Percentiles rank a stretch among this genome's conserved stretches.
Evolutionary conservation across 2,113 vertebrate species (phyloP).

Genomic region (Sinosuthora webbiana): DNA sequence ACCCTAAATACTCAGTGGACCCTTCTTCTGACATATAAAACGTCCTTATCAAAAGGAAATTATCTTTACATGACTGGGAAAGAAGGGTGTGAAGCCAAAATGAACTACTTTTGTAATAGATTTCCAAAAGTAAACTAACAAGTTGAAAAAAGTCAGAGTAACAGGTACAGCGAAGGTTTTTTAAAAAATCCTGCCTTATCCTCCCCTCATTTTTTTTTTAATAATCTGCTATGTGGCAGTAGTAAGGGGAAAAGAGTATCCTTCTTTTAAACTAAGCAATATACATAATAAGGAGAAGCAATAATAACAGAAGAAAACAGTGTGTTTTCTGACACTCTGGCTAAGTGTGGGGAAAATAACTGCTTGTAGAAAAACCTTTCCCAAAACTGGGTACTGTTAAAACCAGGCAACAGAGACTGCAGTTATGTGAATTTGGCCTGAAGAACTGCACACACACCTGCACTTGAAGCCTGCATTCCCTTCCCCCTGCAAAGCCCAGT

Average conservation of each 20-base stretch:
- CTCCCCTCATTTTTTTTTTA: not conserved
- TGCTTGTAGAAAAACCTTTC: not conserved
- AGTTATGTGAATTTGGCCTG: accelerated
- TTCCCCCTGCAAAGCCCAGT: accelerated
- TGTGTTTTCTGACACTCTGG: not conserved
- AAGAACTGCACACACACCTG: not conserved
- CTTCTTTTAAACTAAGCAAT: not conserved
- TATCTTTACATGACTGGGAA: not conserved
- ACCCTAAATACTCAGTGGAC: not conserved
- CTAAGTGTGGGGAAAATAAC: not conserved
- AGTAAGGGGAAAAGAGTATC: not conserved
- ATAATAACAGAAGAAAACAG: not conserved
- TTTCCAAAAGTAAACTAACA: not conserved
- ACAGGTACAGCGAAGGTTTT: not conserved
- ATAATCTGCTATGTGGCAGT: not conserved
- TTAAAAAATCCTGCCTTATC: accelerated
- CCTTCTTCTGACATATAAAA: not conserved
- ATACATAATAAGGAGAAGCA: not conserved
- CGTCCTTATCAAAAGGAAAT: not conserved
- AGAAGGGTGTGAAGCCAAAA: not conserved
- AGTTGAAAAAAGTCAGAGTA: not conserved
- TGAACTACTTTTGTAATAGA: not conserved
- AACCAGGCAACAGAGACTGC: accelerated
- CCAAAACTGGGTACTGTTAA: not conserved
- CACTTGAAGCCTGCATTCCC: not conserved